These are phyloP conservation scores for Aselliscus stoliczkanus DNA, from an alignment of 2,797 vertebrate species.

Conservation along the genomic window DNA sequence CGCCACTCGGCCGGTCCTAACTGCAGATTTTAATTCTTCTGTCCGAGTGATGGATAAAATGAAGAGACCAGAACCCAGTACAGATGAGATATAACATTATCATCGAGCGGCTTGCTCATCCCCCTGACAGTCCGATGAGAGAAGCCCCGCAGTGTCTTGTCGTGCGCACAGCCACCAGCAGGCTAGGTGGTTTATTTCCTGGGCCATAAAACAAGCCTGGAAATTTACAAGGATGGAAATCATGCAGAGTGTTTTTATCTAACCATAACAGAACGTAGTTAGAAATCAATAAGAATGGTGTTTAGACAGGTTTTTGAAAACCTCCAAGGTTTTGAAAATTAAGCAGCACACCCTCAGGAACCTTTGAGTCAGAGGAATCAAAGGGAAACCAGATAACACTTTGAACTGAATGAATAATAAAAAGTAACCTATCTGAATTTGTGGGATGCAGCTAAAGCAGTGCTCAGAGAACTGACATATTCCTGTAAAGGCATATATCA, in stretches of 20 bases:
- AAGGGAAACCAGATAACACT: not conserved
- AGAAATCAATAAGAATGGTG: not conserved
- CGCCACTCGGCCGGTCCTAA: too few relatives aligned
- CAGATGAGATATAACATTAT: not conserved
- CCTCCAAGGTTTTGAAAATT: not conserved
- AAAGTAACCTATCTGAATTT: not conserved
- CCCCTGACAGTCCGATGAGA: not conserved
- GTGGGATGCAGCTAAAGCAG: not conserved
- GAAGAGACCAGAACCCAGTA: too few relatives aligned
- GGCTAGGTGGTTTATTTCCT: not conserved
- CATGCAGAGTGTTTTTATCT: not conserved
- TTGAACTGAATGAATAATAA: not conserved
- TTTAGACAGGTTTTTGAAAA: not conserved
- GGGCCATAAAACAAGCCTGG: not conserved
- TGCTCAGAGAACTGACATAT: not conserved
- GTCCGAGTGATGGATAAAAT: not conserved
- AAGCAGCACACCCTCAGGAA: not conserved
- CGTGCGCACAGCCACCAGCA: too few relatives aligned
- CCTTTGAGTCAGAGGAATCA: not conserved
- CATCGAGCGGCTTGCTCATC: rapidly evolving
- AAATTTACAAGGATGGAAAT: not conserved
- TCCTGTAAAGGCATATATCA: not conserved
- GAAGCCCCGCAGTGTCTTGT: rapidly evolving
- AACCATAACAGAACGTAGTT: not conserved
- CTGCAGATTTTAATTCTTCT: not conserved